Conservation (phyloP, 30 jellyfish, hydroid and myxozoan genomes). For the Aurelia sp. region DNA sequence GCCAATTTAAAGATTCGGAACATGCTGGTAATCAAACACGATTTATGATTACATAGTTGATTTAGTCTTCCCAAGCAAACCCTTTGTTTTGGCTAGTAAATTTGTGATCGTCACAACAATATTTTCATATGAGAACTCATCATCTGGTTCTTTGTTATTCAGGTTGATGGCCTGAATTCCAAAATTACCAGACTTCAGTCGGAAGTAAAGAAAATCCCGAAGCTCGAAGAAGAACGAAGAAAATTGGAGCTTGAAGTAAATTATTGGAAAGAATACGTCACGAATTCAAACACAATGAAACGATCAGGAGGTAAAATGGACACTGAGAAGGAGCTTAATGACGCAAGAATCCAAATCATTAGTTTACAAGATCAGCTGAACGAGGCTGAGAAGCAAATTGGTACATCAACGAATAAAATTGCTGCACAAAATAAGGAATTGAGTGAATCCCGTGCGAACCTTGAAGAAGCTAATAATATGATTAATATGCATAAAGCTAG, state of each 20-base stretch:
- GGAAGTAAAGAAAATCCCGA: constrained; percentile 78
- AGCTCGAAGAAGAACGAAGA: constrained; percentile 85
- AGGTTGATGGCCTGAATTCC: constrained; percentile 82
- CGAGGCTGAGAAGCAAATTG: constrained; percentile 75
- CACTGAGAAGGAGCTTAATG: constrained; percentile 76
- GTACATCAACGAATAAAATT: constrained; percentile 38
- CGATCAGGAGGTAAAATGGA: constrained; percentile 78
- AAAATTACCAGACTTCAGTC: constrained; percentile 73
- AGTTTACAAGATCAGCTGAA: constrained; percentile 85
- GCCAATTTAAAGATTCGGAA: too few relatives aligned
- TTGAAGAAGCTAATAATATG: constrained; percentile 81
- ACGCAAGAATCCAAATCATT: constrained; percentile 66
- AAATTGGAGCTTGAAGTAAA: constrained; percentile 95
- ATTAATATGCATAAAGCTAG: constrained; percentile 88
- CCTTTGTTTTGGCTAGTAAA: too few relatives aligned
- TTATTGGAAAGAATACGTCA: constrained; percentile 99
- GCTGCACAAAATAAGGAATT: constrained; percentile 71
- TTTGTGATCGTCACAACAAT: too few relatives aligned
- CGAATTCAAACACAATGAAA: constrained; percentile 73
- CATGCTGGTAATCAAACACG: too few relatives aligned
- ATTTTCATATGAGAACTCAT: too few relatives aligned
- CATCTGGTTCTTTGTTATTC: not conserved
- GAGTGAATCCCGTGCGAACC: constrained; percentile 56
- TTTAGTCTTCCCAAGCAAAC: too few relatives aligned
- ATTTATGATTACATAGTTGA: too few relatives aligned